Evolutionary conservation across 1,140 invertebrate genomes (phyloP).

Genomic region (Drosophila lini): DNA sequence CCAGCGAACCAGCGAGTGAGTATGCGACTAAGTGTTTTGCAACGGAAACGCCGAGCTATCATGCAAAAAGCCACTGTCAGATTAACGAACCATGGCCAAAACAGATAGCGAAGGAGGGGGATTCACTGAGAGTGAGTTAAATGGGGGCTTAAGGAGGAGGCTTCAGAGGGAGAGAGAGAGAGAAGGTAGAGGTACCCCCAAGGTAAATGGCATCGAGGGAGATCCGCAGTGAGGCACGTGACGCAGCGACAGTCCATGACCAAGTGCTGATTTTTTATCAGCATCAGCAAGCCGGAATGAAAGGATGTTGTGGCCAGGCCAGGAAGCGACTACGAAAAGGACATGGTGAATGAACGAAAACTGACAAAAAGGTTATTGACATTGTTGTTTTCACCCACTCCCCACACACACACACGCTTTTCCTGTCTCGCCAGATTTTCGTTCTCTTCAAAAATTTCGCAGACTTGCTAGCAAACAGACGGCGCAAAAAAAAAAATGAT

Average conservation of each 20-base stretch:
- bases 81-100: conserved; percentile 82
- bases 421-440: conserved; percentile 37
- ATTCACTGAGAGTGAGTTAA: conserved; percentile 1
- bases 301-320: conserved; percentile 17
- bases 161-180: background rate
- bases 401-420: conserved; percentile 4
- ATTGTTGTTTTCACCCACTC: conserved; percentile 55
- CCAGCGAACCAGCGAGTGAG: conserved; percentile 13
- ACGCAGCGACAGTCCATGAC: conserved; percentile 81
- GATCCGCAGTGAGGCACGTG: conserved; percentile 67
- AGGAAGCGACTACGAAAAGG: conserved; percentile 12
- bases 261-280: conserved; percentile 81
- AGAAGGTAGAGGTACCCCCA: conserved; percentile 26
- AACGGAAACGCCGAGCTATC: conserved; percentile 81
- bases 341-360: conserved; percentile 37
- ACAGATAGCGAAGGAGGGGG: conserved; percentile 41
- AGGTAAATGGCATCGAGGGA: conserved; percentile 53
- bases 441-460: conserved; percentile 41
- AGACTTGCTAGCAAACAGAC: conserved; percentile 46
- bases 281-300: conserved; percentile 54
- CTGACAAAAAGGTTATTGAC: conserved; percentile 78
- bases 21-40: conserved; percentile 80
- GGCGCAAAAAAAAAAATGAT: conserved; percentile 26
- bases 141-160: background rate
- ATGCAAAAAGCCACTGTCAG: conserved; percentile 81